Base-by-base conservation (phyloP, 2,888 invertebrate genomes). In the Agriopis aurantiaria region DNA sequence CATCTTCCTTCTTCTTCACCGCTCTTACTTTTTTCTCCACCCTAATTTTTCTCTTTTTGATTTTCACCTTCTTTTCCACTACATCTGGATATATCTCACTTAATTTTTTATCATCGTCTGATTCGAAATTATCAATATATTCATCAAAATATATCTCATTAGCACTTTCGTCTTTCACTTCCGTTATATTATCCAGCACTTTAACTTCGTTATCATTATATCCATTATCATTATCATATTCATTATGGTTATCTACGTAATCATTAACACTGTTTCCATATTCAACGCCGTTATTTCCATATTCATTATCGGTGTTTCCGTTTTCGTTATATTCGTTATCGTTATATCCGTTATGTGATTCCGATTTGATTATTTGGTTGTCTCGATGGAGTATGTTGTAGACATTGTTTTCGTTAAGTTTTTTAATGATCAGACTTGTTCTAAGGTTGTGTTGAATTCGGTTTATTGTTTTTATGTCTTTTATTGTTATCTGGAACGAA, bases 61-160 rank as follows among this genome's bases (percentile, higher is more conserved):
- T 76, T 52, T 55, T 82, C 7, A 81, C 76, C 3, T 78, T 14
- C 43, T 79, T 83, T 59, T 46, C 52, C 3, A 81, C 75, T 52
- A 81, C 60, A 65, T 82, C 83, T 23, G 77, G 75, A 65, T 81
- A 83, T 6, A 91, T 83, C 55, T 90, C 90, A 69, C 90, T 91
- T 0, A 91, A 60, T 0, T 82, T 85, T 49, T 81, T 82, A 59
- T 90, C 81, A 45, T 88, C 89, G 0, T 90, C 91, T 0, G 88
- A 86, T 1, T 88, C 85, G 40, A 87, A 88, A 33, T 82, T 69
- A 33, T 85, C 85, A 3, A 79, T 74, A 49, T 78, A 89, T 14
- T 90, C 91, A 8, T 90, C 84, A 4, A 88, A 85, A 52, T 80
- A 92, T 65, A 91, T 86, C 10, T 89, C 88, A 55, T 88, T 88